phyloP scores from a whole-genome alignment of 2,113 vertebrate genomes.

The Microtus ochrogaster region DNA sequence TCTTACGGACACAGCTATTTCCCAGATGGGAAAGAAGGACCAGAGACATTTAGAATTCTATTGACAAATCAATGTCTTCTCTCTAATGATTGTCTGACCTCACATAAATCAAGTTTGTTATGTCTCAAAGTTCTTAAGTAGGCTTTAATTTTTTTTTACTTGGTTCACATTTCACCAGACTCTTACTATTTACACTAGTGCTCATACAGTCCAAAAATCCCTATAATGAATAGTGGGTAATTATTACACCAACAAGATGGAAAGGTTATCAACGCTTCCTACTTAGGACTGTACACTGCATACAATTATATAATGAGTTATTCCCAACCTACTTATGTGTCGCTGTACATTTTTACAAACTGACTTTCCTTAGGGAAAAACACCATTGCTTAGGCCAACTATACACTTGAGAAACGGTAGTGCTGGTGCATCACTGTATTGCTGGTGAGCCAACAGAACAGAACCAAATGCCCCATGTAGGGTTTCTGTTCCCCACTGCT shows the following conservation, averaged over 20 bases:
- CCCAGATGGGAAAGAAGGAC: not conserved
- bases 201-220: conserved; percentile 27
- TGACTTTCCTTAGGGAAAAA: conserved; percentile 10
- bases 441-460: not conserved
- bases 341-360: conserved; percentile 18
- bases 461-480: not conserved
- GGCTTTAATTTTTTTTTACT: conserved; percentile 30
- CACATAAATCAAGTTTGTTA: conserved; percentile 11
- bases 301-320: not conserved
- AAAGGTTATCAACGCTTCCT: not conserved
- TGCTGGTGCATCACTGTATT: not conserved
- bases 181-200: conserved; percentile 12
- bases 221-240: not conserved
- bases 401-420: not conserved
- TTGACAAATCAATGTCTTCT: conserved; percentile 34
- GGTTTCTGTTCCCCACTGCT: not conserved
- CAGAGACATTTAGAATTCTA: conserved; percentile 36
- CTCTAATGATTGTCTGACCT: not conserved
- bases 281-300: not conserved
- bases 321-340: not conserved
- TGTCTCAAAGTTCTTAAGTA: not conserved
- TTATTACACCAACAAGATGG: not conserved
- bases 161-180: conserved; percentile 7
- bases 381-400: not conserved
- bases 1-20: not conserved